These are phyloP conservation scores for Marronus borbonicus DNA, from an alignment of 2,888 invertebrate genomes.

Conservation along the genomic window DNA sequence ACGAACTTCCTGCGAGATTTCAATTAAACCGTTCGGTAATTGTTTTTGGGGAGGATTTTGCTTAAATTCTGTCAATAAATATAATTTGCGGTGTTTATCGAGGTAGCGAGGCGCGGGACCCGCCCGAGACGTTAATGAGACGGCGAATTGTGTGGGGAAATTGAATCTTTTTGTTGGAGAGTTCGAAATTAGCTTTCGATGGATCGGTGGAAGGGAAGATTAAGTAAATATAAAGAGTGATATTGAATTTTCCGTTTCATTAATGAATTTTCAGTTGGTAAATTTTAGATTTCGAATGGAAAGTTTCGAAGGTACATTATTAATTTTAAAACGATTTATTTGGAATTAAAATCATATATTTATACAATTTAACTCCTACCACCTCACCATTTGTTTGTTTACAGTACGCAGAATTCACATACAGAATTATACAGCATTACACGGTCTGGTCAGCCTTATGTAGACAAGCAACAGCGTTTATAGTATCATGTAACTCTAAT, in stretches of 20 bases:
- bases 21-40: constrained; percentile 28
- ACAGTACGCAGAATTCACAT: too few species aligned
- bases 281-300: too few species aligned
- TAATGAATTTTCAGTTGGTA: too few species aligned
- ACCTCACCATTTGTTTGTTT: too few species aligned
- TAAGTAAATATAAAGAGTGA: too few species aligned
- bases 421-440: not conserved
- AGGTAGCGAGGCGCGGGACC: not conserved
- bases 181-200: too few species aligned
- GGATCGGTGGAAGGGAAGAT: too few species aligned
- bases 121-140: not conserved
- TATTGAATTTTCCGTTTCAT: too few species aligned
- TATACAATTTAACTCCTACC: too few species aligned
- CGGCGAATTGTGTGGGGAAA: not conserved
- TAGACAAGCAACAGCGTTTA: not conserved
- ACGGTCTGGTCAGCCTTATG: not conserved
- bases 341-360: too few species aligned
- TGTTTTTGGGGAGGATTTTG: constrained; percentile 31
- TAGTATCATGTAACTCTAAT: not conserved
- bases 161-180: not conserved
- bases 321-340: too few species aligned
- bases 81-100: constrained; percentile 30
- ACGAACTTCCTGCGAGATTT: constrained; percentile 15
- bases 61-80: constrained; percentile 37
- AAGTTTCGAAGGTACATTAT: too few species aligned